Evolutionary conservation across 2,888 invertebrate genomes (phyloP).

Genomic region (Cataglyphis livida): DNA sequence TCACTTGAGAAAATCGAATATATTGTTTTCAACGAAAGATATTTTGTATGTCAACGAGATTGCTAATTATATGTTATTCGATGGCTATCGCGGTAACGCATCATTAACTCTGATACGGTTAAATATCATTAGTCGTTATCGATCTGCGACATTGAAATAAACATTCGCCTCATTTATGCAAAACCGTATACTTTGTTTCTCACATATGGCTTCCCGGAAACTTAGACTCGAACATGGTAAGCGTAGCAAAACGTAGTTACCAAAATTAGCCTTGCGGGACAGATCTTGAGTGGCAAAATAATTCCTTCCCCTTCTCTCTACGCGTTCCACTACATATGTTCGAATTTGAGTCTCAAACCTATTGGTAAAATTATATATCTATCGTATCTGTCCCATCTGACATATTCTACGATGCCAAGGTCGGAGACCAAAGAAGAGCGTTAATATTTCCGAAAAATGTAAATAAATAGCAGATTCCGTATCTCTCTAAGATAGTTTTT

Average conservation of each 20-base stretch:
- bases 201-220: not conserved
- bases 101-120: not conserved
- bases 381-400: constrained; percentile 58
- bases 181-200: not conserved
- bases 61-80: constrained; percentile 4
- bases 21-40: constrained; percentile 2
- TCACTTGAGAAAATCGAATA: not conserved
- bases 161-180: not conserved
- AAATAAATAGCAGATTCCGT: not conserved
- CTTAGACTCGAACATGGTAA: not conserved
- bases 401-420: constrained; percentile 53
- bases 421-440: constrained; percentile 25
- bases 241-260: not conserved
- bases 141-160: not conserved
- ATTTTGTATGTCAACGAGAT: not conserved
- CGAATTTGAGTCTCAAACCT: not conserved
- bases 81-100: not conserved
- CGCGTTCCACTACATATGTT: not conserved
- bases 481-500: not conserved
- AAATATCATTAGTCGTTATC: constrained; percentile 2
- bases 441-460: constrained; percentile 1
- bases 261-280: constrained; percentile 57
- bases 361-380: constrained; percentile 29
- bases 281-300: constrained; percentile 35
- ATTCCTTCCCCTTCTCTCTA: constrained; percentile 31